These are phyloP conservation scores for Austrolebias charrua DNA, from an alignment of 2,797 vertebrate species.

Conservation along the genomic window DNA sequence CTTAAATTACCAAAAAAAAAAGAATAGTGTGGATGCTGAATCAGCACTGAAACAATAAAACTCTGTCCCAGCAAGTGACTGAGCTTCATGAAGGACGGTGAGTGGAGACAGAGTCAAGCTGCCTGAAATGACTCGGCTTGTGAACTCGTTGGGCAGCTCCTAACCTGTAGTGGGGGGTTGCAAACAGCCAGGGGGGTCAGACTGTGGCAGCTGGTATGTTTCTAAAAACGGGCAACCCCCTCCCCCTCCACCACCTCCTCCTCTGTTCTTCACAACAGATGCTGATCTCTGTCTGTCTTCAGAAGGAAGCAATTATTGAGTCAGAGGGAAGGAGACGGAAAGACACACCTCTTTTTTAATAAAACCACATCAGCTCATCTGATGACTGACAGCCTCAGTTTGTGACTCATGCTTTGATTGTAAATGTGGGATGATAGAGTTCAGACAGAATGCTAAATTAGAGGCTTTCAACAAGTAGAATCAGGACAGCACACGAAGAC, in stretches of 20 bases:
- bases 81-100: constrained; percentile 34
- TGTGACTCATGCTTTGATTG: constrained; percentile 63
- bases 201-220: constrained; percentile 68
- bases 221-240: constrained; percentile 68
- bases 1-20: too few species aligned
- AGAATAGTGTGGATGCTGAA: too few species aligned
- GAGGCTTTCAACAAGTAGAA: constrained; percentile 23
- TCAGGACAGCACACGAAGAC: constrained; percentile 36
- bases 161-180: constrained; percentile 63
- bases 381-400: constrained; percentile 60
- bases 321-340: constrained; percentile 64
- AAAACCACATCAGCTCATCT: constrained; percentile 64
- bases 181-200: constrained; percentile 58
- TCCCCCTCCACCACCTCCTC: constrained; percentile 8
- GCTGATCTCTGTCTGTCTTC: constrained; percentile 68
- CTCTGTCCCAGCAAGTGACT: constrained; percentile 17
- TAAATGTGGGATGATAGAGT: constrained; percentile 44
- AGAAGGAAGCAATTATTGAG: constrained; percentile 74
- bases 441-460: constrained; percentile 36
- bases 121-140: constrained; percentile 53
- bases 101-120: constrained; percentile 38
- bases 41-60: background rate
- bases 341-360: constrained; percentile 68
- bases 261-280: constrained; percentile 65
- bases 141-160: constrained; percentile 51